Base-by-base conservation (phyloP, 2,113 vertebrate genomes). In the Talpa occidentalis region DNA sequence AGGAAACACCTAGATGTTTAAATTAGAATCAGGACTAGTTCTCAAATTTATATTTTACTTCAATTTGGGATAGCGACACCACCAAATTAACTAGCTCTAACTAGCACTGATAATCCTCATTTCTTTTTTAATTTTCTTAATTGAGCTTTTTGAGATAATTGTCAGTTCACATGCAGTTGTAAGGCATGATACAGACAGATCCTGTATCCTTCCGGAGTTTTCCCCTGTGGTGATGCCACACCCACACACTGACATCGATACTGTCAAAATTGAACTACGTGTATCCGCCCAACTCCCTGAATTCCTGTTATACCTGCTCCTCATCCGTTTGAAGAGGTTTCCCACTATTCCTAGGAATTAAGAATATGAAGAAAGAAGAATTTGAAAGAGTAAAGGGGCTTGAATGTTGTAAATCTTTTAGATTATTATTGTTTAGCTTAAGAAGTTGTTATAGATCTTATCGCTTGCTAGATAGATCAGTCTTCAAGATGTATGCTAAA, bases 311-410 rank as follows among this genome's bases (percentile, higher is more conserved):
- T 21, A 21, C 54, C 21, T 54, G 52, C 52, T 56, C 19, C 54
- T 56, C 54, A 56, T 56, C 19, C 6, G 7, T 21, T 22, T 56
- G 21, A 56, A 30, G 35, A 54, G 40, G 54, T 77, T 93, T 70
- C 4, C 30, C 15, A 87, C 56, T 54, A 19, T 64, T 77, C 2
- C 52, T 86, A 77, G 85, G 73, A 59, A 60, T 81, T 49, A 84
- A 79, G n/a, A 30, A 73, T 73, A 6, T 67, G 6, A 35, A 35
- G 32, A 19, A 56, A 62, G 28, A 93, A 83, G 32, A n/a, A 78
- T 88, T 86, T 93, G 37, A 40, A 88, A 86, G 62, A 91, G 6
- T 54, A 69, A 74, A 90, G 35, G 40, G 30, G 26, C 76, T 86
- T 82, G 52, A 42, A n/a, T 44, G 59, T 91, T 83, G 52, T 35